Evolutionary conservation across 2,888 invertebrate species (phyloP), one percentile per base, ranked within the genome.

Genomic region (Euspilapteryx auroguttella): DNA sequence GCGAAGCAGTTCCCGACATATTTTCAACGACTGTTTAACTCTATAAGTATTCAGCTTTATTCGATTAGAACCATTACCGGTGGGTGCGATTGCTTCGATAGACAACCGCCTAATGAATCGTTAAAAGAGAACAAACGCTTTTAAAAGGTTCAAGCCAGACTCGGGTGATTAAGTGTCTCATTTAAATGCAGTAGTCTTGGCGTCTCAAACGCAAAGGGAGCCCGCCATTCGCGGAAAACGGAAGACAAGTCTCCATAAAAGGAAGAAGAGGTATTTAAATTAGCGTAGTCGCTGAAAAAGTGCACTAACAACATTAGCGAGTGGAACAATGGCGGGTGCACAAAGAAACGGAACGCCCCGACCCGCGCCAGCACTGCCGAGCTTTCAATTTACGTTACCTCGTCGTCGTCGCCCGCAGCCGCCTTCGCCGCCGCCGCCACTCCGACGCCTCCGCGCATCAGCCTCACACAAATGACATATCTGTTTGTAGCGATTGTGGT

Each of bases 91-190:
- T 8, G 17, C 11, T 43, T 37, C 35, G 36, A 37, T 36, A 40
- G 38, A 40, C 37, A 35, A 33, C 44, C 45, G 47, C 48, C 53
- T 61, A 66, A 63, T 62, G 54, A 66, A 69, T 58, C 32, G 36
- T 32, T 34, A 55, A 29, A 63, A 64, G 55, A 61, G 62, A 62
- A 66, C 61, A 56, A 66, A 59, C 58, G 62, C 57, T 57, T 53
- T 58, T 57, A 61, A 63, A 64, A 59, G 66, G 57, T 51, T 58
- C 55, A 55, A 57, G 62, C 53, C 61, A 61, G 63, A 62, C 57
- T 61, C 58, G 55, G 58, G 63, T 75, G 73, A 75, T 73, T 71
- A 69, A 75, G 69, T 75, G 64, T 71, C 71, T 73, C 69, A 75
- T 75, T 73, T 75, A 75, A 71, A 75, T 73, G 66, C 69, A 75